Conservation (phyloP, 2,797 vertebrate species). For the Hemitrygon akajei region DNA sequence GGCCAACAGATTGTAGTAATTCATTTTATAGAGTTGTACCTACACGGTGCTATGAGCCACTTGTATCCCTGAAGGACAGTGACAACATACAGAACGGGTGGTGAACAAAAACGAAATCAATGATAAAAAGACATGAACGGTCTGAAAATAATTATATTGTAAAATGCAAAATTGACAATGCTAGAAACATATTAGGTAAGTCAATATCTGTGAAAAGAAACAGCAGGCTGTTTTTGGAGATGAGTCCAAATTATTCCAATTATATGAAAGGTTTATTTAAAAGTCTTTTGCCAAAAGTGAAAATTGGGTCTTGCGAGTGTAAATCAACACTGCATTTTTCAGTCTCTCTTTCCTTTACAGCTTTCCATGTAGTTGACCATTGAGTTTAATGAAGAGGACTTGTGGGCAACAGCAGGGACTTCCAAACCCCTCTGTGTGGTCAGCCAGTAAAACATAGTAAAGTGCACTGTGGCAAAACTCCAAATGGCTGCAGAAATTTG, state of each 20-base stretch:
- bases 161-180: not conserved
- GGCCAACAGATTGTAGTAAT: not conserved
- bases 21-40: not conserved
- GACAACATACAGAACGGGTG: not conserved
- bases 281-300: not conserved
- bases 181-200: not conserved
- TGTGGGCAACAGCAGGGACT: conserved; percentile 16
- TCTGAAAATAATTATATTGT: not conserved
- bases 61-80: not conserved
- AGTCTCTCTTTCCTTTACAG: not conserved
- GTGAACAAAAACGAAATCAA: not conserved
- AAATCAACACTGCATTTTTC: not conserved
- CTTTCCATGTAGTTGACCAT: not conserved
- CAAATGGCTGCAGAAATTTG: conserved; percentile 1
- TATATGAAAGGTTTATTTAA: not conserved
- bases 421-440: conserved; percentile 14
- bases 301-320: not conserved
- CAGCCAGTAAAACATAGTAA: not conserved
- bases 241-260: not conserved
- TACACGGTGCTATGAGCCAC: not conserved
- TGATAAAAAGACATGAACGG: not conserved
- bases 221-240: not conserved
- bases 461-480: conserved; percentile 24
- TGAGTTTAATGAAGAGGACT: not conserved
- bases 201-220: not conserved